Percentiles rank a stretch among this genome's conserved stretches.
Conservation (phyloP, 2,797 vertebrate genomes). For the Limnodromus scolopaceus region DNA sequence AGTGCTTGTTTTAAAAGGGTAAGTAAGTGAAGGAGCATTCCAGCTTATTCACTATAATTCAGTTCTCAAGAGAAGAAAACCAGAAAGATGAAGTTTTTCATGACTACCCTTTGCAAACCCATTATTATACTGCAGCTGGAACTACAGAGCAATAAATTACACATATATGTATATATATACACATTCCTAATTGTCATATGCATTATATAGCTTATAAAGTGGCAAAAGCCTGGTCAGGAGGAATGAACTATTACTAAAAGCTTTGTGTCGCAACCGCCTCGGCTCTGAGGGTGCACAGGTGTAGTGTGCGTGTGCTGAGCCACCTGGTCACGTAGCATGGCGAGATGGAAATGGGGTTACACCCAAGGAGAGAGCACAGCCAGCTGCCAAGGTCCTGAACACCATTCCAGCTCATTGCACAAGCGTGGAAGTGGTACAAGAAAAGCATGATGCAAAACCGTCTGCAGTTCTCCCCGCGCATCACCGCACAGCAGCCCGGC, state of each 20-base stretch:
- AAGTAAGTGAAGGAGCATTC: background rate
- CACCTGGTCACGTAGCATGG: slow-evolving; percentile 36
- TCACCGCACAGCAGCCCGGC: background rate
- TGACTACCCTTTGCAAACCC: slow-evolving; percentile 7
- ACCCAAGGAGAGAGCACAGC: slow-evolving; percentile 12
- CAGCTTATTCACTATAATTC: background rate
- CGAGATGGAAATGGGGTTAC: slow-evolving; percentile 37
- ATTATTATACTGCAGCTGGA: slow-evolving; percentile 14
- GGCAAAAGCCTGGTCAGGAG: slow-evolving; percentile 36
- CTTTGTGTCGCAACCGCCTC: background rate
- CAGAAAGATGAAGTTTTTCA: slow-evolving; percentile 35
- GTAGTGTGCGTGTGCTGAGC: background rate
- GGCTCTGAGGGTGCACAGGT: slow-evolving; percentile 31
- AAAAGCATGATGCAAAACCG: background rate
- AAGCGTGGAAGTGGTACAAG: slow-evolving; percentile 38
- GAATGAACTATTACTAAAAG: slow-evolving; percentile 22
- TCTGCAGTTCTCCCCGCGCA: background rate
- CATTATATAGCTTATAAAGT: background rate
- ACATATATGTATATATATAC: background rate
- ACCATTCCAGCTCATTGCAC: slow-evolving; percentile 33
- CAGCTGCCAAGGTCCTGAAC: slow-evolving; percentile 29
- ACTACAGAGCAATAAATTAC: slow-evolving; percentile 22
- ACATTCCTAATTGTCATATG: background rate
- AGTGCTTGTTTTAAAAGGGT: background rate
- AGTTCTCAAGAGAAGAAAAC: slow-evolving; percentile 17